Evolutionary conservation across 1,140 invertebrate genomes (phyloP).

Genomic region (Monochamus saltuarius): DNA sequence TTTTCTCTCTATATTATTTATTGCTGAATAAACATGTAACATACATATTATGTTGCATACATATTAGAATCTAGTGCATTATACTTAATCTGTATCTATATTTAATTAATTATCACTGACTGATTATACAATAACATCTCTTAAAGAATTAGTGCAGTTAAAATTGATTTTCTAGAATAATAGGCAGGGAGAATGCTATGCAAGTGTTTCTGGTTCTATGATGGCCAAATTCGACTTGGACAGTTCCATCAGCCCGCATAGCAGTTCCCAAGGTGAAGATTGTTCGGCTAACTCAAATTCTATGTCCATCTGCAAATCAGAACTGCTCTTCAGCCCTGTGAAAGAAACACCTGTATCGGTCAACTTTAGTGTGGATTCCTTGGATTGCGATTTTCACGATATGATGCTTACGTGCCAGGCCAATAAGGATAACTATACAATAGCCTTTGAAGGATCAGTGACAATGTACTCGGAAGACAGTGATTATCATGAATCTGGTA

Average conservation of each 20-base stretch:
- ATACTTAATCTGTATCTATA: too few relatives aligned
- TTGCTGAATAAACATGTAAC: too few relatives aligned
- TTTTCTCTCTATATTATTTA: too few relatives aligned
- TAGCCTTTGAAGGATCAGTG: slow-evolving; percentile 87
- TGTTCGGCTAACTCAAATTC: slow-evolving; percentile 71
- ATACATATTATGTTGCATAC: too few relatives aligned
- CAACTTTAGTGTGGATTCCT: slow-evolving; percentile 85
- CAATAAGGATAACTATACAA: slow-evolving; percentile 93
- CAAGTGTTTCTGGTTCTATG: slow-evolving; percentile 77
- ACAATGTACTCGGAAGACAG: slow-evolving; percentile 84
- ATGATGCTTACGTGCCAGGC: slow-evolving; percentile 86
- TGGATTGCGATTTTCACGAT: slow-evolving; percentile 83
- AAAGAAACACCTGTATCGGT: slow-evolving; percentile 72
- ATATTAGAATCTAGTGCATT: too few relatives aligned
- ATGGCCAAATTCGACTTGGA: slow-evolving; percentile 78
- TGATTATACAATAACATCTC: too few relatives aligned
- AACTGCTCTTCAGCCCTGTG: slow-evolving; percentile 86
- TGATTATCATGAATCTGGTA: slow-evolving; percentile 69
- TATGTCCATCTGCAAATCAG: slow-evolving; percentile 87
- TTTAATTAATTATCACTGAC: too few relatives aligned
- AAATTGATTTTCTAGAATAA: slow-evolving; percentile 52
- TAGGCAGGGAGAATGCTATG: slow-evolving; percentile 77
- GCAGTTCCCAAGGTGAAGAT: slow-evolving; percentile 73
- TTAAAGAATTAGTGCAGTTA: neutral
- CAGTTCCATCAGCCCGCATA: slow-evolving; percentile 70